These are phyloP conservation scores for Sylvia atricapilla DNA, from an alignment of 2,113 vertebrate genomes.

Conservation along the genomic window DNA sequence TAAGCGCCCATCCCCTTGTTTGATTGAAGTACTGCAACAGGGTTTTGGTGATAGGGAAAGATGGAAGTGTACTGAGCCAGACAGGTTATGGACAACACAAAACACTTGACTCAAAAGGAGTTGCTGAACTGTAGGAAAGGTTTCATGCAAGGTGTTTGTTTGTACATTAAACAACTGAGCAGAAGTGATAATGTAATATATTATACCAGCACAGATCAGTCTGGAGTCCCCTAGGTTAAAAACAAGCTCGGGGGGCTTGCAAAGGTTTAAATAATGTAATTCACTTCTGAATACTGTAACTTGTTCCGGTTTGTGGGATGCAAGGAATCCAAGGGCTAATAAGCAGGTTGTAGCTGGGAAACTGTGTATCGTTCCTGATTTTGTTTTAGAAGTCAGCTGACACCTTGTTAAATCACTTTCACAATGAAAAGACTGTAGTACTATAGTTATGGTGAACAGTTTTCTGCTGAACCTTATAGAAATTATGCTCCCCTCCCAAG, in stretches of 20 bases:
- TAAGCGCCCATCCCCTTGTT: fast-evolving
- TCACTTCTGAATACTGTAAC: background rate
- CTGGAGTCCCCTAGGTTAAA: background rate
- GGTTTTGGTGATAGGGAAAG: background rate
- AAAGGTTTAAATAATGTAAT: fast-evolving
- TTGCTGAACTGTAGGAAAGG: background rate
- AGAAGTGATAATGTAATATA: background rate
- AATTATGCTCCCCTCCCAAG: background rate
- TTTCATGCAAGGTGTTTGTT: background rate
- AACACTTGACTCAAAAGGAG: background rate
- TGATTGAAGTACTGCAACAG: too few relatives aligned
- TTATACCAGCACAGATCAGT: background rate
- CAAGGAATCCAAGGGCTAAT: background rate
- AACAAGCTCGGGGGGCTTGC: background rate
- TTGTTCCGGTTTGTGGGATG: fast-evolving
- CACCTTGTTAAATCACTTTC: background rate
- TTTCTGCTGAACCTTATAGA: background rate
- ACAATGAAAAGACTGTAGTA: background rate
- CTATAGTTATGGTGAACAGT: fast-evolving
- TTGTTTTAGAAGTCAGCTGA: background rate
- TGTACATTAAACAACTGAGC: fast-evolving
- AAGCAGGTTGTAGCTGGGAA: background rate
- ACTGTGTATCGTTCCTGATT: fast-evolving
- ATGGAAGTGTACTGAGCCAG: background rate
- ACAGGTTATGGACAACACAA: background rate